These are phyloP conservation scores for Rutilus rutilus DNA, from an alignment of 2,113 vertebrate species.

Conservation along the genomic window DNA sequence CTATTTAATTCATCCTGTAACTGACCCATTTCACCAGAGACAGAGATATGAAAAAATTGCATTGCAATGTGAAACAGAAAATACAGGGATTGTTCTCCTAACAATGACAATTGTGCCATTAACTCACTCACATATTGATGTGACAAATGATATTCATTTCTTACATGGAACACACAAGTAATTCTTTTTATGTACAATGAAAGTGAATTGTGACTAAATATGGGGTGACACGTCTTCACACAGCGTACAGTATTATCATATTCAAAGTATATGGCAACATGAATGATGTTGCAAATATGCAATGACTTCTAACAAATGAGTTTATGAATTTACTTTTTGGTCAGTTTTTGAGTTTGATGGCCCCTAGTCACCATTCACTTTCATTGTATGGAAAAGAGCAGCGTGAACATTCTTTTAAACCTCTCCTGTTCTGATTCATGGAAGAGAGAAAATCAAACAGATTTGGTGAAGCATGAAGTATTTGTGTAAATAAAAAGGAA, in stretches of 20 bases:
- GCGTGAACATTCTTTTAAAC: not conserved
- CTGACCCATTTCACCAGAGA: slow-evolving; percentile 37
- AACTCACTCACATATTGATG: not conserved
- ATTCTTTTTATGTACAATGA: not conserved
- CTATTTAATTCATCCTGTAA: slow-evolving; percentile 61
- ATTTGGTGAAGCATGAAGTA: too few relatives aligned
- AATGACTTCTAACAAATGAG: not conserved
- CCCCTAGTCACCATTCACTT: not conserved
- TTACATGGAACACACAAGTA: not conserved
- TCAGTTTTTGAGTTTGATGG: not conserved
- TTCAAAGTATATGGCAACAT: not conserved
- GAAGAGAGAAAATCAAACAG: too few relatives aligned
- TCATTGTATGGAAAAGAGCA: not conserved
- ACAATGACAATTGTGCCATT: not conserved
- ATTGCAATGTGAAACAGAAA: not conserved
- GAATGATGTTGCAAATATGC: not conserved
- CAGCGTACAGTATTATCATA: not conserved
- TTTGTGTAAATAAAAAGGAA: too few relatives aligned
- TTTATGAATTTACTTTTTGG: not conserved
- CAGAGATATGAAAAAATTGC: not conserved
- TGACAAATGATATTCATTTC: not conserved
- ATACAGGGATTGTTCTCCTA: not conserved
- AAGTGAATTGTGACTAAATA: not conserved
- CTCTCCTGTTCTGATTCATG: too few relatives aligned
- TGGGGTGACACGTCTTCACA: too few relatives aligned